Conservation (phyloP, 2,113 vertebrate species). For the Corvus hawaiiensis region DNA sequence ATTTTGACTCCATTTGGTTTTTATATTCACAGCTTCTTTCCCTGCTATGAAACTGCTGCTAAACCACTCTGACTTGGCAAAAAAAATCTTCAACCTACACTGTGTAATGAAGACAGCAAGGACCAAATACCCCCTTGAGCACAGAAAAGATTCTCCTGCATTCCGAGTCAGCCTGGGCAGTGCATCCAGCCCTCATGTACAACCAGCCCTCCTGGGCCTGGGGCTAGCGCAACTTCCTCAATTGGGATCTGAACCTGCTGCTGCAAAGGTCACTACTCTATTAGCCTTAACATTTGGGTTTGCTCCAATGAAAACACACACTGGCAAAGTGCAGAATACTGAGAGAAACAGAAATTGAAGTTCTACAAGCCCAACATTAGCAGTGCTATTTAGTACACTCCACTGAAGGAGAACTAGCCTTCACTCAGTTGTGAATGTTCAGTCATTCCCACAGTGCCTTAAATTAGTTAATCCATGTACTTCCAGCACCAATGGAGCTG, state of each 20-base stretch:
- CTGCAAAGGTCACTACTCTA: neutral
- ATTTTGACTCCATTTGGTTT: neutral
- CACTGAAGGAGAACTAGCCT: neutral
- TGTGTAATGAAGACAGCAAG: neutral
- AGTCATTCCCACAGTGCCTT: neutral
- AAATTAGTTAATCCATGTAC: neutral
- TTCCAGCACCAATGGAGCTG: neutral
- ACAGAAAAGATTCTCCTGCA: neutral
- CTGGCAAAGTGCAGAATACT: rapidly evolving
- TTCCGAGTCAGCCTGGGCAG: neutral
- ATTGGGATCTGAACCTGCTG: neutral
- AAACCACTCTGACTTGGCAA: neutral
- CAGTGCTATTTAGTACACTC: neutral
- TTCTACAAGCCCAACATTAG: neutral
- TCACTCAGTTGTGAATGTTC: rapidly evolving
- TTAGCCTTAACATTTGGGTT: neutral
- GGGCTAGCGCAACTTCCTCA: neutral
- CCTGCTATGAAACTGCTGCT: neutral
- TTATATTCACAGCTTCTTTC: neutral
- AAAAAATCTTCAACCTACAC: neutral
- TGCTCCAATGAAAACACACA: neutral
- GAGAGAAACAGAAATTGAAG: neutral
- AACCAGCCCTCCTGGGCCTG: neutral
- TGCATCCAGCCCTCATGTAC: rapidly evolving
- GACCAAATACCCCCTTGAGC: neutral